Evolutionary conservation across 2,797 vertebrate species (phyloP).

Genomic region (Champsocephalus gunnari): DNA sequence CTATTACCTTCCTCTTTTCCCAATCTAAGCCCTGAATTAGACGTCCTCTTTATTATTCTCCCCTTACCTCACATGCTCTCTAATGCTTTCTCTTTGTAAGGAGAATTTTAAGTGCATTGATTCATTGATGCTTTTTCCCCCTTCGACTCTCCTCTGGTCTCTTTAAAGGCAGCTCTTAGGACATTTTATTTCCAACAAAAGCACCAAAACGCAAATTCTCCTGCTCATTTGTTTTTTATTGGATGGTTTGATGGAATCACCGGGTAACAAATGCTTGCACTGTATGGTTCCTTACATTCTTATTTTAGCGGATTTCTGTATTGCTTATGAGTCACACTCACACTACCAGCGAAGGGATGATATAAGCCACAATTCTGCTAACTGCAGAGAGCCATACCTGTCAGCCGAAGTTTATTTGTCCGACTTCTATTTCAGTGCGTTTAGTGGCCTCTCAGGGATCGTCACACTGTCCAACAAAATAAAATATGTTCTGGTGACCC

Average conservation of each 20-base stretch:
- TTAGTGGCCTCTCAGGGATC: constrained; percentile 5
- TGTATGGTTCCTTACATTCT: background rate
- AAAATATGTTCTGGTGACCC: constrained; percentile 33
- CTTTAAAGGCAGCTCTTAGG: constrained; percentile 13
- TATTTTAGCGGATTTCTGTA: background rate
- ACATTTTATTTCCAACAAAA: constrained; percentile 20
- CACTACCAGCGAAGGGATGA: background rate
- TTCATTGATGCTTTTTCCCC: constrained; percentile 35
- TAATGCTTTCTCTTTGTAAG: constrained; percentile 29
- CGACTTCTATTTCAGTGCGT: constrained; percentile 29
- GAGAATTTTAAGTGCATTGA: constrained; percentile 49
- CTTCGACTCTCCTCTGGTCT: constrained; percentile 18
- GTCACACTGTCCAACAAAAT: constrained; percentile 38
- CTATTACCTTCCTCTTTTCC: constrained; percentile 29
- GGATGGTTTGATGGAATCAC: constrained; percentile 16
- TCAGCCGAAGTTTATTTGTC: constrained; percentile 18
- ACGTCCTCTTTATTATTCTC: constrained; percentile 56
- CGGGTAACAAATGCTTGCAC: background rate
- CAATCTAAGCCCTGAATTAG: constrained; percentile 57
- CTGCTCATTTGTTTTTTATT: constrained; percentile 10
- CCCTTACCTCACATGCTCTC: constrained; percentile 38
- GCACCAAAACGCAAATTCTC: constrained; percentile 5
- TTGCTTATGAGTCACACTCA: constrained; percentile 7
- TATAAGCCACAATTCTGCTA: constrained; percentile 22
- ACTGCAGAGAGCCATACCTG: constrained; percentile 3